Evolutionary conservation across 1,140 invertebrate species (phyloP), one percentile per base, ranked within the genome.

Genomic region (Meloidogyne floridensis): DNA sequence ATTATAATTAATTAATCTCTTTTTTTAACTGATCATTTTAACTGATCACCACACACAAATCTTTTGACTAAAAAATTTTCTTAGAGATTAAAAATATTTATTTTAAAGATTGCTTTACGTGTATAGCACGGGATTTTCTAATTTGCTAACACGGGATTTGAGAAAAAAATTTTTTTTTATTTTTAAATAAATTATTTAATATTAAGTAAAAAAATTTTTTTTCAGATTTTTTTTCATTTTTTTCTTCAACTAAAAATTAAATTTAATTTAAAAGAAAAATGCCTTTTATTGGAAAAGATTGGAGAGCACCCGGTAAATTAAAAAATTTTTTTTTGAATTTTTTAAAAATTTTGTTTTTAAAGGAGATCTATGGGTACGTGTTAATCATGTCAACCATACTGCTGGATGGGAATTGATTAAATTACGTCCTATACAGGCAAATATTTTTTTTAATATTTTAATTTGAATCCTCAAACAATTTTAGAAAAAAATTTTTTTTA

Each of bases 281-380:
- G 96, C 96, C 96, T 86, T 98, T 98, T 92, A 90, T 93, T 81
- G 92, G 92, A 82, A 90, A 90, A 87, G 93, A 93, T 85, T 93
- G 93, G 88, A 75, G 87, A 11, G 97, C 95, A 80, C 95, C 96
- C 69, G 96, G 96, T 59, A n/a, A 65, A n/a, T 65, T 5, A 96
- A 98, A 20, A 42, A 43, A 42, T 13, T 15, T 15, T 6, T 7
- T 5, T 6, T 51, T 71, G 20, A 11, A 18, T 10, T 71, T 43
- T 13, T 42, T n/a, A 42, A 78, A 69, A 32, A 59, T 10, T 32
- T 11, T 32, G 32, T 79, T 32, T 79, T 32, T 53, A 88, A 97
- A 69, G 97, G 97, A 56, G 96, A 98, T 91, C 94, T 95, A 88
- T 98, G 97, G 97, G 95, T 98, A 18, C 96, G 97, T 92, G 98